These are phyloP conservation scores for Ictalurus punctatus DNA, from an alignment of 2,113 vertebrate species.

Conservation along the genomic window DNA sequence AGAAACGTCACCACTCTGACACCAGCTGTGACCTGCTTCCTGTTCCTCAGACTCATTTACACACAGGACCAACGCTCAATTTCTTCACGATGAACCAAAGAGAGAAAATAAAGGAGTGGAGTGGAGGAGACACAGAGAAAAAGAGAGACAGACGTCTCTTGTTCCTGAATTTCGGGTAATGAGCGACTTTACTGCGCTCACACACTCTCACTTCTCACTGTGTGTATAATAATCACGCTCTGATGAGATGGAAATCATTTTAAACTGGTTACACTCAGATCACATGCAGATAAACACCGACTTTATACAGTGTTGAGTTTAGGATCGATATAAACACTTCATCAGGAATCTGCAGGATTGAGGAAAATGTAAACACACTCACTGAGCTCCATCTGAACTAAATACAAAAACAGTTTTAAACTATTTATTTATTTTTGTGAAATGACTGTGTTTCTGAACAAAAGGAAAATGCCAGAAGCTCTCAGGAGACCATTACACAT, in stretches of 20 bases:
- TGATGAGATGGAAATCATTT: no score
- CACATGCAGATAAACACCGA: no score
- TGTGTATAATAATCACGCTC: no score
- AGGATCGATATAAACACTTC: not conserved
- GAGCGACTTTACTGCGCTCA: no score
- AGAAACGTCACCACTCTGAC: not conserved
- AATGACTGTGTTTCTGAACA: not conserved
- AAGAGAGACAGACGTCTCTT: no score
- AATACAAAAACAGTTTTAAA: not conserved
- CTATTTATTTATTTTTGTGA: not conserved
- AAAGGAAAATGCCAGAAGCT: not conserved
- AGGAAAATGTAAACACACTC: not conserved
- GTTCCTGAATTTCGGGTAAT: no score
- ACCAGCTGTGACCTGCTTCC: conserved; percentile 25
- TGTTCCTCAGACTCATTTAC: conserved; percentile 22
- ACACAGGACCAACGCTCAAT: conserved; percentile 14
- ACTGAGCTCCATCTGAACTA: not conserved
- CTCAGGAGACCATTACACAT: not conserved
- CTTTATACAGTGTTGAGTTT: no score
- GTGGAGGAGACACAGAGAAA: not conserved
- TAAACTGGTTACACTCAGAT: no score
- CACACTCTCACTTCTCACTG: no score
- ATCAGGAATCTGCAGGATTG: not conserved
- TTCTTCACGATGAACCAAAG: conserved; percentile 32
- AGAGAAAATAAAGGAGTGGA: not conserved